A percentile compares a stretch with the other conserved stretches of the same genome.
Evolutionary conservation across 1,140 invertebrate genomes (phyloP).

Genomic region (Caenorhabditis inopinata): DNA sequence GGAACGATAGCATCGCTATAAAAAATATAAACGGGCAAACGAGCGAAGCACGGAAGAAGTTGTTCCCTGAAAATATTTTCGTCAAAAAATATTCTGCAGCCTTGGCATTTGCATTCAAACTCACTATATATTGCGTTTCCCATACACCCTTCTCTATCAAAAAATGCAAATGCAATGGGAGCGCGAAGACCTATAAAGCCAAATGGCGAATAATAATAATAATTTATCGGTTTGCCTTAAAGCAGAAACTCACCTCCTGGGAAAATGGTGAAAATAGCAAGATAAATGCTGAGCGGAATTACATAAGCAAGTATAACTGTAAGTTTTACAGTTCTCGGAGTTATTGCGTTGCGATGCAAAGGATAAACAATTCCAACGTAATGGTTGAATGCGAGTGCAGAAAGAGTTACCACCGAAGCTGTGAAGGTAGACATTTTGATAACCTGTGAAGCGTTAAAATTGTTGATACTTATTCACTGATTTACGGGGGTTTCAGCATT

Average conservation of each 20-base stretch:
- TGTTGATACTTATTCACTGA: no score
- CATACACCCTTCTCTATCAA: slow-evolving; percentile 51
- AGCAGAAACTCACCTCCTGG: slow-evolving; percentile 46
- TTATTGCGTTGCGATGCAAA: slow-evolving; percentile 33
- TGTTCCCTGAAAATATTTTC: slow-evolving; percentile 24
- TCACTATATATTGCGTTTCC: slow-evolving; percentile 51
- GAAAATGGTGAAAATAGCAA: slow-evolving; percentile 50
- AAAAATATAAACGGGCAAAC: slow-evolving; percentile 56
- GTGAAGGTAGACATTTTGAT: slow-evolving; percentile 59
- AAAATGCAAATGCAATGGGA: slow-evolving; percentile 55
- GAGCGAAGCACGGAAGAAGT: slow-evolving; percentile 46
- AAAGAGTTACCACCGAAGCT: slow-evolving; percentile 56
- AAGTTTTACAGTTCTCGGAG: neutral
- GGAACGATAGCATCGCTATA: slow-evolving; percentile 53
- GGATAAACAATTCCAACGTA: slow-evolving; percentile 59
- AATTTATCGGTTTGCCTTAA: slow-evolving; percentile 43
- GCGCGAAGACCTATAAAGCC: slow-evolving; percentile 56
- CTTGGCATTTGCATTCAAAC: slow-evolving; percentile 18
- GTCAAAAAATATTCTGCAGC: slow-evolving; percentile 36
- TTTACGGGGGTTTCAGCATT: no score
- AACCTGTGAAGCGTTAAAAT: no score
- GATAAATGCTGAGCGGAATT: slow-evolving; percentile 32
- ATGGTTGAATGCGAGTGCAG: slow-evolving; percentile 56
- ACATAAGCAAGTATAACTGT: slow-evolving; percentile 22
- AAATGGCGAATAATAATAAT: no score